Evolutionary conservation across 2,888 invertebrate genomes (phyloP), one percentile per base, ranked within the genome.

Genomic region (Achlya flavicornis): DNA sequence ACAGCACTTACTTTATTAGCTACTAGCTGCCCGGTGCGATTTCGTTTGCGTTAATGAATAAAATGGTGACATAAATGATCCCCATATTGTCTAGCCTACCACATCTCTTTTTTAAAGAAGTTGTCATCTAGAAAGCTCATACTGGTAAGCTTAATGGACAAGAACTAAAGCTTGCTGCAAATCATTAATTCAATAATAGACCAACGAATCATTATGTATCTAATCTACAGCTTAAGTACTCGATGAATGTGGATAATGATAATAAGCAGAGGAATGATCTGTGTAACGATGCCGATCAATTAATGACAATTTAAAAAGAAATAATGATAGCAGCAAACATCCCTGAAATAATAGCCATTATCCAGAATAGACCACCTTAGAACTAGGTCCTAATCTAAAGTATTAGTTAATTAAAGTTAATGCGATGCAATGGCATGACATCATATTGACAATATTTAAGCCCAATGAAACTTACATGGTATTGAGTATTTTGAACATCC

Each of bases 111-210:
- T 11, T 46, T 58, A 57, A 63, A 61, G 61, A 66, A 68, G 80
- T 79, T 80, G 76, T 89, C 79, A 81, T 84, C 86, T 65, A 83
- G 71, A 78, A 87, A 84, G 87, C 89, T 79, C 59, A 61, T 61
- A 7, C 64, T 61, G 58, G 70, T 67, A 67, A 79, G 88, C 89
- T 83, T 83, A 67, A 66, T 78, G 74, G 81, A 88, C 87, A 76
- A 89, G 83, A 89, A 83, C 83, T 48, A 57, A 57, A 16, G 79
- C 81, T 89, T 88, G 87, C 85, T 80, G 70, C 70, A 38, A 71
- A 66, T 71, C 69, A 80, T 76, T 69, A 66, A 38, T 19, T 53
- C 7, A 53, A 19, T 19, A 19, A 12, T 12, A n/a, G n/a, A 46
- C 14, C n/a, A n/a, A 12, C 8, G 11, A 7, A 8, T 41, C 7